Base-by-base conservation (phyloP, 2,113 vertebrate genomes). In the Tychaedon coryphoeus region DNA sequence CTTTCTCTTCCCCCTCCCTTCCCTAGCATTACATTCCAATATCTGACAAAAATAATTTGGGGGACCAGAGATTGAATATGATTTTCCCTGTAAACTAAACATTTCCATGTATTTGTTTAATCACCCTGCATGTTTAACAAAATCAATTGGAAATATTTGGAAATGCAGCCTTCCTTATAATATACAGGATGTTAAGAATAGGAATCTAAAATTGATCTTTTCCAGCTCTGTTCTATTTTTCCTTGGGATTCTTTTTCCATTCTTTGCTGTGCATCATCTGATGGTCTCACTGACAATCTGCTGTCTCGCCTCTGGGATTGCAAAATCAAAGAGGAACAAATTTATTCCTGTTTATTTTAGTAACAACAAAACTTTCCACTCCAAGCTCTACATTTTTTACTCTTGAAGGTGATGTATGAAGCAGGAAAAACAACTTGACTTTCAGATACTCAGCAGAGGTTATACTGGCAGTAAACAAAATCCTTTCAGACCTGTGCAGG, bases 321-420 rank as follows among this genome's bases (percentile, higher is more conserved):
- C 51, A 92, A 40, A 93, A 94, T 65, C 62, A 69, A 83, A 90
- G 47, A 42, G 48, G 14, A 91, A 71, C 31, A 91, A 64, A 67
- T 75, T 69, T 78, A 87, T 83, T 90, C 79, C 73, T 70, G 40
- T 94, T 95, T 81, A 75, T 96, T 95, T 96, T 79, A 88, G 87
- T 29, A 93, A 77, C 57, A 93, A 69, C 38, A 64, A 62, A 43
- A 65, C 93, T 92, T 89, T 91, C 50, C 40, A 48, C 60, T 90
- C 15, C 14, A n/a, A 92, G 38, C n/a, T 77, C 43, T 65, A 40
- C 71, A 58, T 62, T 90, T 86, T 94, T 95, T 88, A 20, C 73
- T 92, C 45, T 62, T 92, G 75, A 93, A 85, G 66, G 77, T 94
- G 87, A 96, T 82, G 45, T 82, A 90, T 65, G 56, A 62, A 86